Conservation (phyloP, 2,888 invertebrate genomes). For the Pocota personata region DNA sequence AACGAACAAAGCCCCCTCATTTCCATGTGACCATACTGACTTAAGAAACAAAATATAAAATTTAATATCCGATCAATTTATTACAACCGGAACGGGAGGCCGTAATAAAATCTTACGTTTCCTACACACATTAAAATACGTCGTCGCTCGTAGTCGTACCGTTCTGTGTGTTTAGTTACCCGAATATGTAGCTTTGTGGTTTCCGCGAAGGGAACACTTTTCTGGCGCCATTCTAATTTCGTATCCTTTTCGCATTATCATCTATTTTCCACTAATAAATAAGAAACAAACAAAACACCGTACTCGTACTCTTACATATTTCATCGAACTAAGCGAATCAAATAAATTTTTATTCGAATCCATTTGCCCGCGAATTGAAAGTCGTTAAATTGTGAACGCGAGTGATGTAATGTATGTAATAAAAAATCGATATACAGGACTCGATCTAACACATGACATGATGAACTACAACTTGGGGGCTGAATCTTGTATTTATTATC, state of each 20-base stretch:
- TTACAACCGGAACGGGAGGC: not conserved
- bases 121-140: conserved; percentile 15
- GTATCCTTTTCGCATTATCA: conserved; percentile 32
- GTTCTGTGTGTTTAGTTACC: not conserved
- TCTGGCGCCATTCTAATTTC: conserved; percentile 42
- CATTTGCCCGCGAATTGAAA: conserved; percentile 30
- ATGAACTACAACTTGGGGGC: not conserved
- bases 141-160: not conserved
- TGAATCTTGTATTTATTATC: not conserved
- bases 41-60: conserved; percentile 37
- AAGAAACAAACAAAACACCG: conserved; percentile 22
- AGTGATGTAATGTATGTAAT: conserved; percentile 5
- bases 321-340: conserved; percentile 28
- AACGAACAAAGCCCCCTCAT: not conserved
- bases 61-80: conserved; percentile 47
- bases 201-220: conserved; percentile 2
- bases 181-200: not conserved
- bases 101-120: conserved; percentile 27
- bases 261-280: not conserved
- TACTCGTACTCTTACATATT: not conserved
- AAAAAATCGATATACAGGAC: not conserved
- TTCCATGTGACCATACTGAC: not conserved
- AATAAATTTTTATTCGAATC: conserved; percentile 62
- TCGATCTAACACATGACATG: not conserved
- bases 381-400: conserved; percentile 33